Evolutionary conservation across 2,888 invertebrate genomes (phyloP).

Genomic region (Formica aserva): DNA sequence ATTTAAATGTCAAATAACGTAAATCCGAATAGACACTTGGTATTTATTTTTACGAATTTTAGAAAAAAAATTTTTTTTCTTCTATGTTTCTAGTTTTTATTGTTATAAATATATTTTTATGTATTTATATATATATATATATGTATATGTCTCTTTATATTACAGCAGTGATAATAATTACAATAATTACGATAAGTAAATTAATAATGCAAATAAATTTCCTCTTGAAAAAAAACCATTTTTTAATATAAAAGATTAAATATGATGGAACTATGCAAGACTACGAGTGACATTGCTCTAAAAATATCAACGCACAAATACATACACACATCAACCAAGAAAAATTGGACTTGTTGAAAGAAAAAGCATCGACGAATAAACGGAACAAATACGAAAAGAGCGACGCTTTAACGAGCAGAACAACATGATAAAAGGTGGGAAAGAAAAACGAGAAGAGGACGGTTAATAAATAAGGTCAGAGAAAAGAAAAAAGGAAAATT

Average conservation of each 20-base stretch:
- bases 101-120: conserved; percentile 10
- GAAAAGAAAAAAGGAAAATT: not conserved
- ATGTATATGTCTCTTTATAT: not conserved
- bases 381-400: not conserved
- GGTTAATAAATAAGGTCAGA: not conserved
- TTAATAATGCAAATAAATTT: conserved; percentile 12
- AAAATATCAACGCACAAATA: not conserved
- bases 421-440: not conserved
- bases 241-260: not conserved
- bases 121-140: not conserved
- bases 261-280: not conserved
- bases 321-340: not conserved
- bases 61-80: not conserved
- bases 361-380: not conserved
- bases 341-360: not conserved
- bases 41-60: conserved; percentile 15
- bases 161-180: not conserved
- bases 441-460: not conserved
- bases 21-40: not conserved
- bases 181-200: not conserved
- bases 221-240: not conserved
- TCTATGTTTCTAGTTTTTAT: not conserved
- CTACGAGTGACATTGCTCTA: not conserved
- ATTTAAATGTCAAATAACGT: conserved; percentile 9
- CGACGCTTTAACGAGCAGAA: not conserved